phyloP scores from a whole-genome alignment of 2,888 invertebrate species.

The Anthophora plumipes region DNA sequence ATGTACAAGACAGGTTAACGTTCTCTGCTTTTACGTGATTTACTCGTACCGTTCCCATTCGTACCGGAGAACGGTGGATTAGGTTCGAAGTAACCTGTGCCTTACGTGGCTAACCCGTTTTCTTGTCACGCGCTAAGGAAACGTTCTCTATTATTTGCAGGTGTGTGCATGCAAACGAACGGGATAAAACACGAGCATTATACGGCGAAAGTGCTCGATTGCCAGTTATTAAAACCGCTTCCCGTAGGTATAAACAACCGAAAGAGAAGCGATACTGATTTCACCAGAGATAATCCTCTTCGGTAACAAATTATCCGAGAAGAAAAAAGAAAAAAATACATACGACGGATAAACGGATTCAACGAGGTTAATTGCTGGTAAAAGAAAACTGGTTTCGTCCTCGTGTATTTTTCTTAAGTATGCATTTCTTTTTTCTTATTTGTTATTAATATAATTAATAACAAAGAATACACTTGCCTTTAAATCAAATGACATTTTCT shows the following conservation, averaged over 20 bases:
- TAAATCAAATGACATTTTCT: background rate
- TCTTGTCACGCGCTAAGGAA: constrained; percentile 59
- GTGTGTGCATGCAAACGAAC: constrained; percentile 53
- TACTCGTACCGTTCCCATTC: constrained; percentile 38
- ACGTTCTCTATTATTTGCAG: constrained; percentile 63
- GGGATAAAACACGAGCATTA: constrained; percentile 49
- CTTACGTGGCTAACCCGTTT: constrained; percentile 55
- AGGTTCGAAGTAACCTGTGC: constrained; percentile 44
- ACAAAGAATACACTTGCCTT: background rate
- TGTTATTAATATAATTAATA: too few relatives aligned
- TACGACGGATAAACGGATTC: background rate
- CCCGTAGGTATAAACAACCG: constrained; percentile 12
- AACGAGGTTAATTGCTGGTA: constrained; percentile 8
- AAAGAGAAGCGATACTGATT: constrained; percentile 19
- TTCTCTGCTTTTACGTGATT: constrained; percentile 51
- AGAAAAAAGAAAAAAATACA: too few relatives aligned
- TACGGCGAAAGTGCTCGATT: constrained; percentile 27
- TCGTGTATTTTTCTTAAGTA: background rate
- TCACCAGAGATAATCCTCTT: constrained; percentile 1
- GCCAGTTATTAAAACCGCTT: constrained; percentile 20
- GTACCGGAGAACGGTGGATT: constrained; percentile 22
- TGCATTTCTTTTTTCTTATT: background rate
- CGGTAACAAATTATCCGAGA: constrained; percentile 8
- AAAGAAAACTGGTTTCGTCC: constrained; percentile 20
- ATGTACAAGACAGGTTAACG: constrained; percentile 23